Percentiles rank a stretch among this genome's conserved stretches.
Evolutionary conservation across 2,797 vertebrate genomes (phyloP).

Genomic region (Anisognathus igniventris): DNA sequence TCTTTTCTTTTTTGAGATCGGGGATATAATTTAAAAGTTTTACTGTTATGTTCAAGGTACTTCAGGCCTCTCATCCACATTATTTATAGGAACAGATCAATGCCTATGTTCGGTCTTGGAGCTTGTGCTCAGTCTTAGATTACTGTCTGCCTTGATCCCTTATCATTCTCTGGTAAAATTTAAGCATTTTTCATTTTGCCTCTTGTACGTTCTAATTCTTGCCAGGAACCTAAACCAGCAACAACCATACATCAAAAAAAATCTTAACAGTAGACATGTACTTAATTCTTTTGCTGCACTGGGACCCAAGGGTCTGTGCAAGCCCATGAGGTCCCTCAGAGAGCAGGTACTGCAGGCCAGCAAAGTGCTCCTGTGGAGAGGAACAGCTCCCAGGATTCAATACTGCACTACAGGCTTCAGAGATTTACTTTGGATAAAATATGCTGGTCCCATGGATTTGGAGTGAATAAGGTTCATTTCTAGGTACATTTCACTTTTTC

Average conservation of each 20-base stretch:
- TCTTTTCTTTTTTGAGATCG: neutral
- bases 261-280: neutral
- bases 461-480: neutral
- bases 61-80: neutral
- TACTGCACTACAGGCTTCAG: neutral
- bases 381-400: neutral
- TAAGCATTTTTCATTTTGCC: neutral
- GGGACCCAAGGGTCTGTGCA: neutral
- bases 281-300: neutral
- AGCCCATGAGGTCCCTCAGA: neutral
- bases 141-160: neutral
- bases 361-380: neutral
- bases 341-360: neutral
- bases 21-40: slow-evolving; percentile 18
- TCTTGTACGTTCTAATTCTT: neutral
- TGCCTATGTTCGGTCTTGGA: neutral
- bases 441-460: neutral
- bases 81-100: slow-evolving; percentile 50
- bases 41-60: neutral
- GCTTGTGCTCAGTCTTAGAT: neutral
- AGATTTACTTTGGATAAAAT: neutral
- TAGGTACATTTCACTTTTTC: neutral
- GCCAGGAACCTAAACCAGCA: neutral
- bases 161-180: neutral
- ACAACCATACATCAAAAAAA: neutral